Evolutionary conservation across 2,888 invertebrate genomes (phyloP), one percentile per base, ranked within the genome.

Genomic region (Idaea dimidiata): DNA sequence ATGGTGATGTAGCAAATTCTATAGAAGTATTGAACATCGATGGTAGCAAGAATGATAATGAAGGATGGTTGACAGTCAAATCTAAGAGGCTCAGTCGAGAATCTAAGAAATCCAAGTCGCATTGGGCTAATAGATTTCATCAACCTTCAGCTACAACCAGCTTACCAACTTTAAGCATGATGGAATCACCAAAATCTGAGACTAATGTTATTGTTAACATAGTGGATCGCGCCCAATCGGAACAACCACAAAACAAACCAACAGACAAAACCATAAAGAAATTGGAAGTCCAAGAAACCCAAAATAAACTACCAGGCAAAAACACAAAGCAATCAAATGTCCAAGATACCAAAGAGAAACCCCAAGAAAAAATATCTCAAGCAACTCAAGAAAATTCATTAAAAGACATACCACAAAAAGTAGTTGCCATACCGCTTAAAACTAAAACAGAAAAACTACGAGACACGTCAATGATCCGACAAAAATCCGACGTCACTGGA

Each of bases 31-130:
- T 93, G 14, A 93, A 93, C 66, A 77, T 92, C 33, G 87, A 90
- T 67, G 79, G 78, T 60, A 78, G 74, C 65, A 88, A 86, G 64
- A 86, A 76, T 59, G 88, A 92, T 66, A 87, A 94, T 55, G 97
- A 97, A 72, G 98, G 98, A 0, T 98, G 98, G 98, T 94, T 97
- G 68, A 98, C 97, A 0, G 98, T 98, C 0, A 96, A 97, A 75
- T 95, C 96, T 58, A 94, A 96, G 54, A 93, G 97, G 31, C 84
- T 94, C 57, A 94, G 93, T 71, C 88, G 91, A 16, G 92, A 93
- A 74, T 93, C 94, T 16, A 87, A 91, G 75, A 93, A 92, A 59
- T 94, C 94, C 0, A 95, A 95, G 79, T 94, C 94, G 16, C 94
- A 95, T 69, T 96, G 96, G 96, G 80, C 95, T 0, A 96, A 95